A percentile compares a stretch with the other conserved stretches of the same genome.
Conservation (phyloP, 2,113 vertebrate genomes). For the Strix uralensis region DNA sequence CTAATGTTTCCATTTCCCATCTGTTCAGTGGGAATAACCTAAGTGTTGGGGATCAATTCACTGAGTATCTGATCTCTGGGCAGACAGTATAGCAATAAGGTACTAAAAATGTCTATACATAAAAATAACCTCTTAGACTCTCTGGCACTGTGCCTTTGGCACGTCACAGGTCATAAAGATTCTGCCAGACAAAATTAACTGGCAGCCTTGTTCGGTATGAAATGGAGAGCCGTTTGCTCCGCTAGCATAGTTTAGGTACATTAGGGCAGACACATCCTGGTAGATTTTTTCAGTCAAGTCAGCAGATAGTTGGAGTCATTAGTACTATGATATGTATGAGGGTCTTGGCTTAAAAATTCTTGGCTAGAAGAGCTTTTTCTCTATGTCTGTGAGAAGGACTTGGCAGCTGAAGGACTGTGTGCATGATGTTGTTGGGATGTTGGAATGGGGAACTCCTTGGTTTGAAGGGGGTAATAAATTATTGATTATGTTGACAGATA, state of each 20-base stretch:
- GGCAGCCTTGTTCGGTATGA: background rate
- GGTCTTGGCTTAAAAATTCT: constrained; percentile 38
- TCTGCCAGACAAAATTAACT: constrained; percentile 48
- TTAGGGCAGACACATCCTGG: constrained; percentile 25
- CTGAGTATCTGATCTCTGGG: background rate
- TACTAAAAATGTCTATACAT: constrained; percentile 67
- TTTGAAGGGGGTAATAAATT: constrained; percentile 32
- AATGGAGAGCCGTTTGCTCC: constrained; percentile 15
- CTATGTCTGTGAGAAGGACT: background rate
- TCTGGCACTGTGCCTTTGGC: constrained; percentile 56
- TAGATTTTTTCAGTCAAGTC: constrained; percentile 61
- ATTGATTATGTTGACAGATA: background rate
- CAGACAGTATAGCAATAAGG: constrained; percentile 50
- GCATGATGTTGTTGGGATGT: constrained; percentile 29
- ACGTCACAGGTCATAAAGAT: constrained; percentile 38
- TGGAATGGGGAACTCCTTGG: constrained; percentile 31
- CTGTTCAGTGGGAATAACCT: constrained; percentile 40
- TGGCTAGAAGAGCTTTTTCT: constrained; percentile 32
- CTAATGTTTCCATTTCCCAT: constrained; percentile 33
- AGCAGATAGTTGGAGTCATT: constrained; percentile 54
- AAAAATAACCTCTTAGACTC: constrained; percentile 64
- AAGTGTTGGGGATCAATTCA: constrained; percentile 47
- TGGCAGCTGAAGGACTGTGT: constrained; percentile 1
- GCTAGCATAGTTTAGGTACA: constrained; percentile 15
- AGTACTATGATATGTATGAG: constrained; percentile 18